Conservation (phyloP, 2,113 vertebrate species). For the Siphamia tubifer region DNA sequence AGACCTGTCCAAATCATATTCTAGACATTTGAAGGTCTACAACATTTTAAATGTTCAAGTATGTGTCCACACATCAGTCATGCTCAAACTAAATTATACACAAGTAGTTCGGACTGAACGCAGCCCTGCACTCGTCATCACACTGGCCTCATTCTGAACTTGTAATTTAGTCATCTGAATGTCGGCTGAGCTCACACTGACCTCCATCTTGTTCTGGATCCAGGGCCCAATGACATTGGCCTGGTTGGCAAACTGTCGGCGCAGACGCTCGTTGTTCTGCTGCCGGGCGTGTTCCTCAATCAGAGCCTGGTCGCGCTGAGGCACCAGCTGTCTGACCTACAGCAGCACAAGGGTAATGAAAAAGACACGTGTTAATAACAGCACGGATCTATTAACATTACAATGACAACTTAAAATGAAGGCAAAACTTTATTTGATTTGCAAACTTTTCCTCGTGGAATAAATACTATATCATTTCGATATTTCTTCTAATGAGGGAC, state of each 20-base stretch:
- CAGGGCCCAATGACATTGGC: constrained; percentile 97
- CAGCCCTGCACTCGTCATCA: background rate
- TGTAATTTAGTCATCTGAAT: background rate
- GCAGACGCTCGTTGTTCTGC: constrained; percentile 95
- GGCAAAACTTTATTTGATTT: no score
- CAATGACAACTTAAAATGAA: no score
- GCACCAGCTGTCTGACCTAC: constrained; percentile 94
- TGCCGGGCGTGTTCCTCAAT: constrained; percentile 95
- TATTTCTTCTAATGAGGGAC: no score
- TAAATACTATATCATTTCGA: no score
- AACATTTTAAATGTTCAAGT: no score
- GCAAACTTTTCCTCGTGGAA: no score
- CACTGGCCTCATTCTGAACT: background rate
- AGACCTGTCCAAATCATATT: no score
- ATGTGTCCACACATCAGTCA: background rate
- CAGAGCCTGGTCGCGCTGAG: constrained; percentile 93
- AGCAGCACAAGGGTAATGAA: background rate
- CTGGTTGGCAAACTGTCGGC: constrained; percentile 95
- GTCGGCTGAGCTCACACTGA: constrained; percentile 46
- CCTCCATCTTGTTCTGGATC: constrained; percentile 99
- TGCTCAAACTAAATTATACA: background rate
- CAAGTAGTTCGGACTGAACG: no score
- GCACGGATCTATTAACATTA: no score
- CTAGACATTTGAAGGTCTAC: no score
- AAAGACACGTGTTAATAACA: background rate